Base-by-base conservation (phyloP, 2,113 vertebrate species). In the Rallus limicola region DNA sequence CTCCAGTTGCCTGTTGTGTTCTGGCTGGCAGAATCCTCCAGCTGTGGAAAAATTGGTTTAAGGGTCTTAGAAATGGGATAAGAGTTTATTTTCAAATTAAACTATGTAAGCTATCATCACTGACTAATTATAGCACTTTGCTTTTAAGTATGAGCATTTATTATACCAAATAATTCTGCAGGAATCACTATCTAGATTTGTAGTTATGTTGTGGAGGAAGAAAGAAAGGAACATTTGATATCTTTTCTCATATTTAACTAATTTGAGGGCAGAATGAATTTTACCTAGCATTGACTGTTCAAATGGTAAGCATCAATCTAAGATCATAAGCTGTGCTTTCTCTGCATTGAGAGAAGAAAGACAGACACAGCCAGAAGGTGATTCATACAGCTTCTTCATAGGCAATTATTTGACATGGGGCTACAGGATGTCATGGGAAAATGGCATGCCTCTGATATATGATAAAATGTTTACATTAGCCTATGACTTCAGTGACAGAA, bases 1-100 rank as follows among this genome's bases (percentile, higher is more conserved):
- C n/a, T 81, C 26, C 52, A 64, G 20, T 42, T 82, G 33, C 9
- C 34, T 71, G 24, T 14, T 91, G 69, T 89, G 86, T 88, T 88
- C 68, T 58, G 33, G 46, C 29, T 93, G 60, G 59, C 58, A 91
- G 78, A 86, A 82, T 40, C 42, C 38, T 79, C 58, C 84, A 79
- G 86, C 74, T 82, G 69, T 44, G n/a, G 81, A 79, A 75, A 88
- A 92, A 88, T 38, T 90, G 28, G n/a, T 83, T 88, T 81, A 91
- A 88, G 60, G 16, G 56, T 91, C 86, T 84, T 40, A 79, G 60
- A 90, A 94, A 93, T 34, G 16, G 60, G 16, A 25, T 88, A 87
- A 90, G 75, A 93, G 60, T 65, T 87, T 81, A 56, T 86, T 96
- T 88, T 56, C 40, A 82, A 94, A 90, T 90, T 80, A 92, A 84